phyloP scores from a whole-genome alignment of 2,113 vertebrate species.

The Glaucomys volans region DNA sequence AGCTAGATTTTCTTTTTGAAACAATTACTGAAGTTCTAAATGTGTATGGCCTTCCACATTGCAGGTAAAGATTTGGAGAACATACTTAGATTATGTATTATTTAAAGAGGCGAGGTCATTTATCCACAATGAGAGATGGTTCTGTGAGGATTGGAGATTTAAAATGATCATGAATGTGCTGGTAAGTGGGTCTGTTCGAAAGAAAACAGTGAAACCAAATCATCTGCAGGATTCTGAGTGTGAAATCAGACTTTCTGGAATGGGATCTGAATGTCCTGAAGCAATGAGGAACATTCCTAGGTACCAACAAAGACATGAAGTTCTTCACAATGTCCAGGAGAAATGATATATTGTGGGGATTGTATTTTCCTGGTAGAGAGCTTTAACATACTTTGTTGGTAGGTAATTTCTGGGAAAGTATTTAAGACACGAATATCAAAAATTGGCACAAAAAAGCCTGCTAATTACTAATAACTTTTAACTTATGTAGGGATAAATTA shows the following conservation, averaged over 20 bases:
- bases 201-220: constrained; percentile 19
- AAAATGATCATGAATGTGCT: not conserved
- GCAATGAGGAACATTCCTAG: not conserved
- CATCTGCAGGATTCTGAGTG: not conserved
- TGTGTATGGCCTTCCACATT: not conserved
- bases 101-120: not conserved
- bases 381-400: constrained; percentile 13
- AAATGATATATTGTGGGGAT: not conserved
- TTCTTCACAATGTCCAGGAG: not conserved
- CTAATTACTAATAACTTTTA: constrained; percentile 52
- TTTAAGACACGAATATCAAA: constrained; percentile 1
- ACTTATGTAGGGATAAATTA: constrained; percentile 42
- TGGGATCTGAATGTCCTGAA: constrained; percentile 9
- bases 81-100: not conserved
- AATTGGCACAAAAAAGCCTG: not conserved
- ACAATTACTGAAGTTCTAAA: not conserved
- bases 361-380: not conserved
- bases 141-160: not conserved
- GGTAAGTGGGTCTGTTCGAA: not conserved
- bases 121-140: not conserved
- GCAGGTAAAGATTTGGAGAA: not conserved
- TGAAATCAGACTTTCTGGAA: not conserved
- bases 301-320: not conserved
- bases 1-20: constrained; percentile 6
- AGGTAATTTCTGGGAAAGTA: constrained; percentile 16